Evolutionary conservation across 64 coral and sea anemone genomes (phyloP).

Genomic region (Dendronephthya gigantea): DNA sequence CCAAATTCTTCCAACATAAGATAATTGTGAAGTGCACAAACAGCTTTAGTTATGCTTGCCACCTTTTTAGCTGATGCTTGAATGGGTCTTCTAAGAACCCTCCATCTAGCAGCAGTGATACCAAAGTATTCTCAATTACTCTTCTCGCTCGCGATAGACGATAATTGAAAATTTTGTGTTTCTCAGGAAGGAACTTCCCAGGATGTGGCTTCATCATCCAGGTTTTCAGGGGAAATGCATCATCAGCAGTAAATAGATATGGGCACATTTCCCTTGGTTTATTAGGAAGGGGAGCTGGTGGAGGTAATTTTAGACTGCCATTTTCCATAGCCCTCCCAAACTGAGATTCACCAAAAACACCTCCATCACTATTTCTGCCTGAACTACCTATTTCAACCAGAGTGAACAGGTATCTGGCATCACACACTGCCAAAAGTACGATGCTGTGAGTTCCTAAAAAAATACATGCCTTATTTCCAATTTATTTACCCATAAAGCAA

Average conservation of each 20-base stretch:
- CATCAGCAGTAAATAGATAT: not conserved
- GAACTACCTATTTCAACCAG: conserved; percentile 29
- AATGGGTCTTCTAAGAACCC: not conserved
- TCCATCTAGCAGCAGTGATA: conserved; percentile 1
- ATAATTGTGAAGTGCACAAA: not conserved
- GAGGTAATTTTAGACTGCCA: not conserved
- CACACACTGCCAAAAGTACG: conserved; percentile 18
- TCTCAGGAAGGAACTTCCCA: not conserved
- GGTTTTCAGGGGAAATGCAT: not conserved
- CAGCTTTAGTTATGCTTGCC: not conserved
- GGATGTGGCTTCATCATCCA: not conserved
- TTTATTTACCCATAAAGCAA: too few species aligned
- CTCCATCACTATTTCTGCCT: conserved; percentile 32
- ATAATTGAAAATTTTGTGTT: not conserved
- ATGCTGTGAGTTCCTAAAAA: conserved; percentile 21
- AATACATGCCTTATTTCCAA: not conserved
- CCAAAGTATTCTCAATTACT: conserved; percentile 4
- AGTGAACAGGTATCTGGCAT: conserved; percentile 32
- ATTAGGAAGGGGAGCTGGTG: conserved; percentile 17
- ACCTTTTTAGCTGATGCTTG: not conserved
- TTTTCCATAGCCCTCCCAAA: conserved; percentile 17
- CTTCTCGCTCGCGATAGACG: not conserved
- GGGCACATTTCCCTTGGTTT: not conserved
- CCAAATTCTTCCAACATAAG: not conserved
- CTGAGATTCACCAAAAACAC: conserved; percentile 20